Evolutionary conservation across 2,797 vertebrate species (phyloP).

Genomic region (Erethizon dorsatum): DNA sequence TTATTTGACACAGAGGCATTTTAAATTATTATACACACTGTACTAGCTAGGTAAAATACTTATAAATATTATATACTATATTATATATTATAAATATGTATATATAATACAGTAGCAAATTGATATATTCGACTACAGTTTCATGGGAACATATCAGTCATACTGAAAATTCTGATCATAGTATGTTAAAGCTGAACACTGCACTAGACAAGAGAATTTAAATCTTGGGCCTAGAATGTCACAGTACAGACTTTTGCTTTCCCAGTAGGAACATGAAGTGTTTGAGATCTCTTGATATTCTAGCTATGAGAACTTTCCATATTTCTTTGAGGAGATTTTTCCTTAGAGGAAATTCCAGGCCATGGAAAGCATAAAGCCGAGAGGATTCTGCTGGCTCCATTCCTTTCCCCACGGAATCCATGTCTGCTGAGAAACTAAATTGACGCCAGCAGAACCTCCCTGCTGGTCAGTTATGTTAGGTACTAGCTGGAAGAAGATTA

Average conservation of each 20-base stretch:
- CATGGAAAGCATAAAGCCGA: neutral
- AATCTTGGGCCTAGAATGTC: neutral
- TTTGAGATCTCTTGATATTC: neutral
- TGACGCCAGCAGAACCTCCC: neutral
- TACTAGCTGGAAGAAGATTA: neutral
- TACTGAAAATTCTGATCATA: constrained; percentile 63
- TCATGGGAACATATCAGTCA: constrained; percentile 53
- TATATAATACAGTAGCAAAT: constrained; percentile 22
- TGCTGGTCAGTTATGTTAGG: neutral
- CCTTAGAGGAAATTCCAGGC: constrained; percentile 6
- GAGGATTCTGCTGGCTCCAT: neutral
- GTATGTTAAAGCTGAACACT: neutral
- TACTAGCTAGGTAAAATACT: constrained; percentile 39
- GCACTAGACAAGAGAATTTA: constrained; percentile 12
- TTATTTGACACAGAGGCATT: too few species aligned
- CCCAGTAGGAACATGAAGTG: neutral
- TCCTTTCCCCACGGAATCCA: constrained; percentile 24
- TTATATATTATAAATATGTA: constrained; percentile 78
- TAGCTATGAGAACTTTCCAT: constrained; percentile 8
- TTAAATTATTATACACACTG: neutral
- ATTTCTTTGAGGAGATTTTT: constrained; percentile 12
- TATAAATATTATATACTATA: too few species aligned
- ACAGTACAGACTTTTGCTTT: neutral
- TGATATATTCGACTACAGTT: constrained; percentile 54
- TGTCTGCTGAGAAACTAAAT: neutral